Evolutionary conservation across 2,113 vertebrate species (phyloP), one percentile per base, ranked within the genome.

Genomic region (Heterotis niloticus): DNA sequence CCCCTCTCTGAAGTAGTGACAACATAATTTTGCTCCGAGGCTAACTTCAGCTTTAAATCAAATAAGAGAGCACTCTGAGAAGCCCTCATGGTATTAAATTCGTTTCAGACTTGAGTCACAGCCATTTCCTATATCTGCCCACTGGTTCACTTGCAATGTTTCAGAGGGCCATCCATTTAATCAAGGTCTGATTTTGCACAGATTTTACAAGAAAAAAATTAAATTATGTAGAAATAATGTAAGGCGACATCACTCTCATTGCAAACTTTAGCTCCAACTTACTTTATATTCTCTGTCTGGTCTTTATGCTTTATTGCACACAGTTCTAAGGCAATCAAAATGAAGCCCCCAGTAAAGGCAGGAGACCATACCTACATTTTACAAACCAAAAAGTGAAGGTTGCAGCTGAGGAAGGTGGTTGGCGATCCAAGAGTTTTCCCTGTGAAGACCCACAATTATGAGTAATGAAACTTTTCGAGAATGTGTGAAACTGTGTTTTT

Each of bases 201-300:
- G 20, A 64, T 51, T 57, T 77, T 52, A 64, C 28, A 75, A 9
- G 51, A 44, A 60, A 65, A 60, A 75, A 26, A 74, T 59, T 72
- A 66, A 83, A 81, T 79, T 79, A 76, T 62, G 64, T 34, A 76
- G 76, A 81, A 84, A 76, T 71, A 60, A 81, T 51, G 72, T 67
- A 78, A 86, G 80, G 77, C 79, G 81, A 83, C 79, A 79, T 74
- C 1, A 51, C n/a, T 34, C 76, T n/a, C 20, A 51, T 26, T 64
- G 66, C 51, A 20, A 44, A 16, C 34, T 44, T 44, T 44, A 52
- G 17, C 20, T 23, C n/a, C 51, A 11, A 17, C 34, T 23, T 54
- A 51, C 12, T 57, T 29, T 60, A 24, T 17, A 28, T 64, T 54
- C 23, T 26, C 17, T 29, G 4, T 69, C 23, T 23, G 64, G 51